Percentiles rank a stretch among this genome's conserved stretches.
Conservation (phyloP, 2,797 vertebrate species). For the Craterocephalus amniculus region DNA sequence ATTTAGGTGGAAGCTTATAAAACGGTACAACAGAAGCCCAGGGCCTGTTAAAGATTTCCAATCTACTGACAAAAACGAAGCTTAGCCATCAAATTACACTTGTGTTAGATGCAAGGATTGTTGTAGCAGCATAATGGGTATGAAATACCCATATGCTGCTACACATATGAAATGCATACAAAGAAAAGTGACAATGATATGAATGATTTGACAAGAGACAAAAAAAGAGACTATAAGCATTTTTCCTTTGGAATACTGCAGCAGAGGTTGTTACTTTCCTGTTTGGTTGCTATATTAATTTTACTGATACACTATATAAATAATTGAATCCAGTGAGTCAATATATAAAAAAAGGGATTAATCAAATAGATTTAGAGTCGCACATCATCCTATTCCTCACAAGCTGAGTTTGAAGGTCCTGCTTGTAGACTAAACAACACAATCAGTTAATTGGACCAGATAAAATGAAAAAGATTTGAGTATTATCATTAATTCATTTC, state of each 20-base stretch:
- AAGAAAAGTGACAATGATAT: slow-evolving; percentile 8
- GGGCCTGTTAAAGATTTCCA: slow-evolving; percentile 43
- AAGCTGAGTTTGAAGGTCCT: slow-evolving; percentile 14
- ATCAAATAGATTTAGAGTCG: slow-evolving; percentile 38
- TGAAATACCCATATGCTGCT: no score
- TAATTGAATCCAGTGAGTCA: slow-evolving; percentile 44
- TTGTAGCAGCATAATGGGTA: slow-evolving; percentile 21
- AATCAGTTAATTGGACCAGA: slow-evolving; percentile 36
- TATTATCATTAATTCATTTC: slow-evolving; percentile 59
- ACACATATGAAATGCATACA: not conserved
- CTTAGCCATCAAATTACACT: slow-evolving; percentile 17
- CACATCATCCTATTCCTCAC: slow-evolving; percentile 23
- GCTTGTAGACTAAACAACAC: slow-evolving; percentile 25
- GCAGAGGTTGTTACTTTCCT: slow-evolving; percentile 40
- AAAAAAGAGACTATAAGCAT: slow-evolving; percentile 43
- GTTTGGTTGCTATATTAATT: slow-evolving; percentile 54
- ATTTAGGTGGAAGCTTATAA: slow-evolving; percentile 44
- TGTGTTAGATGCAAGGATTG: slow-evolving; percentile 29
- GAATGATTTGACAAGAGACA: slow-evolving; percentile 9
- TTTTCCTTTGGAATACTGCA: slow-evolving; percentile 30
- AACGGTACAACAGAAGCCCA: slow-evolving; percentile 37
- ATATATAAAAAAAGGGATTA: slow-evolving; percentile 32
- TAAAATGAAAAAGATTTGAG: slow-evolving; percentile 29
- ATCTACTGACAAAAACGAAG: slow-evolving; percentile 35
- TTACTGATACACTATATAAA: slow-evolving; percentile 44